These are phyloP conservation scores for Hybos culiciformis DNA, from an alignment of 2,888 invertebrate species.

Conservation along the genomic window DNA sequence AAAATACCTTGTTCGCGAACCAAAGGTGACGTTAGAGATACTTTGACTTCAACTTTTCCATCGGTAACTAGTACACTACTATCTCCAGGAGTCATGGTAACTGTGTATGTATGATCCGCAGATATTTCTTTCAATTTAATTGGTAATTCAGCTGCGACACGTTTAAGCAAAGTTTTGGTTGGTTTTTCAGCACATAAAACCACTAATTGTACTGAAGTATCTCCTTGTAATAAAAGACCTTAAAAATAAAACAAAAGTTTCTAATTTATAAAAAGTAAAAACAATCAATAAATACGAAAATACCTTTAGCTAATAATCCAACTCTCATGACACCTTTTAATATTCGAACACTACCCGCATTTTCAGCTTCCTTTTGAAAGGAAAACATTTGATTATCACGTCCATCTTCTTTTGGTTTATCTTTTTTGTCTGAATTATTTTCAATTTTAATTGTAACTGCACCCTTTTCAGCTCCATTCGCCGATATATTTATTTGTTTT, in stretches of 20 bases:
- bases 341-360: slow-evolving; percentile 49
- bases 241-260: slow-evolving; percentile 22
- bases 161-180: slow-evolving; percentile 70
- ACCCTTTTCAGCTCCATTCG: slow-evolving; percentile 15
- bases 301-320: slow-evolving; percentile 66
- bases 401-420: slow-evolving; percentile 49
- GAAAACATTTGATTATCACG: slow-evolving; percentile 69
- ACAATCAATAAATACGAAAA: background rate
- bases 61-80: slow-evolving; percentile 75
- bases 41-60: slow-evolving; percentile 63
- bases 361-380: slow-evolving; percentile 52
- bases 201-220: slow-evolving; percentile 80
- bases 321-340: slow-evolving; percentile 96
- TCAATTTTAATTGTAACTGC: slow-evolving; percentile 33
- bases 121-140: slow-evolving; percentile 59
- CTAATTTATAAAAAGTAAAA: background rate
- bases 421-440: slow-evolving; percentile 36
- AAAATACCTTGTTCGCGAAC: slow-evolving; percentile 71
- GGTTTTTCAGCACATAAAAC: slow-evolving; percentile 92
- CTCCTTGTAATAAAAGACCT: slow-evolving; percentile 78
- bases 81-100: slow-evolving; percentile 70
- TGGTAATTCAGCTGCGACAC: slow-evolving; percentile 74
- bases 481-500: slow-evolving; percentile 8
- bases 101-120: slow-evolving; percentile 64
- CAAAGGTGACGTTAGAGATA: slow-evolving; percentile 84